Percentiles rank a stretch among this genome's conserved stretches.
Conservation (phyloP, 2,113 vertebrate species). For the Tenrec ecaudatus region DNA sequence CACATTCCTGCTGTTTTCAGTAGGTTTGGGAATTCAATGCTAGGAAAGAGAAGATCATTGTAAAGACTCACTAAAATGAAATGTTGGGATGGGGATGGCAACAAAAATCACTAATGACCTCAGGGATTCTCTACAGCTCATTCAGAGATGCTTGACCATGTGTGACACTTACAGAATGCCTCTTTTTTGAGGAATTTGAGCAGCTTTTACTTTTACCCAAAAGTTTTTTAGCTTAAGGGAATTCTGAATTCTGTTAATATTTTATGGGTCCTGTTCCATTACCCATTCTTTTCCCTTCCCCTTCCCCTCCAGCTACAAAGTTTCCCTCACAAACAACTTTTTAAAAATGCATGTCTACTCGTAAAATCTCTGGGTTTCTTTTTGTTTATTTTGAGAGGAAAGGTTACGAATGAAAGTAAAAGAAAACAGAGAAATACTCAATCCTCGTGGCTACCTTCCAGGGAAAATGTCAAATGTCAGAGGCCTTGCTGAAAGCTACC, state of each 20-base stretch:
- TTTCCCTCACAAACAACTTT: conserved; percentile 8
- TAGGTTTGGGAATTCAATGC: conserved; percentile 18
- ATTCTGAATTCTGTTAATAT: conserved; percentile 40
- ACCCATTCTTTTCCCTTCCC: not conserved
- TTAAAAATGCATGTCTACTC: conserved; percentile 22
- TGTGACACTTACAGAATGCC: conserved; percentile 28
- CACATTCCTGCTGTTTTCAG: conserved; percentile 11
- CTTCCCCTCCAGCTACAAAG: not conserved
- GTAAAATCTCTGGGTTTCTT: conserved; percentile 49
- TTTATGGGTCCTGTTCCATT: conserved; percentile 7
- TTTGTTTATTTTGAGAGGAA: conserved; percentile 64
- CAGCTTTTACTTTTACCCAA: conserved; percentile 34
- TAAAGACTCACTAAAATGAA: conserved; percentile 18
- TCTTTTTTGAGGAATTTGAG: conserved; percentile 48
- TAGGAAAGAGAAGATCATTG: conserved; percentile 27
- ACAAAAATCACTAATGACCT: conserved; percentile 30
- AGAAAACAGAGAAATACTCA: conserved; percentile 63
- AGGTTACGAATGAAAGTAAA: conserved; percentile 57
- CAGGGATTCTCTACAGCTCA: not conserved
- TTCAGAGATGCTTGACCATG: not conserved
- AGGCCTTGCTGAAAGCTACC: conserved; percentile 28
- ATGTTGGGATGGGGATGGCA: not conserved
- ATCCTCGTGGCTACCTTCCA: conserved; percentile 50
- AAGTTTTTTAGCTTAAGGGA: conserved; percentile 5
- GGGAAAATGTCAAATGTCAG: conserved; percentile 65